Percentiles rank a stretch among this genome's conserved stretches.
Conservation (phyloP, 2,113 vertebrate species). For the Glaucidium brasilianum region DNA sequence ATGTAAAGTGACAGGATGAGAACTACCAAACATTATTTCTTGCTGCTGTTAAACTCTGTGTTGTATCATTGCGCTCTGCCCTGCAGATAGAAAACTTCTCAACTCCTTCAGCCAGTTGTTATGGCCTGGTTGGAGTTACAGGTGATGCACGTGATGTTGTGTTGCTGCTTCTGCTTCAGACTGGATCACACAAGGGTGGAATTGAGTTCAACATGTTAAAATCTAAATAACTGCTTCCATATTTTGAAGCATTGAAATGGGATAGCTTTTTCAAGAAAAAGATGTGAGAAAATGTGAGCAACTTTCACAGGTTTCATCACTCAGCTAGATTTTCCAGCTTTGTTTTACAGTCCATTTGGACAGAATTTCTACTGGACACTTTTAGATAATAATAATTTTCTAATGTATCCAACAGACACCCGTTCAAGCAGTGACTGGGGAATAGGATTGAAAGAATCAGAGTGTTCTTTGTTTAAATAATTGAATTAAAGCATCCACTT, state of each 20-base stretch:
- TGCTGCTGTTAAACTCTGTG: not conserved
- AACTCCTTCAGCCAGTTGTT: not conserved
- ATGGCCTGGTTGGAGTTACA: not conserved
- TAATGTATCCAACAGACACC: not conserved
- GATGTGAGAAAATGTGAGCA: not conserved
- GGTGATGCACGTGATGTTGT: not conserved
- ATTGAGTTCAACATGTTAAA: not conserved
- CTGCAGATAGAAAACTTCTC: fast-evolving
- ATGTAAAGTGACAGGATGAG: not conserved
- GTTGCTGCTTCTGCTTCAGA: not conserved
- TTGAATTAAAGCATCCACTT: not conserved
- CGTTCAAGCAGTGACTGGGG: not conserved
- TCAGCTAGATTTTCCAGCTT: not conserved
- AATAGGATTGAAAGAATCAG: not conserved
- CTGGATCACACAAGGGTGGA: not conserved
- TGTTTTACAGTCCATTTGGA: not conserved
- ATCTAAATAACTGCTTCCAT: not conserved
- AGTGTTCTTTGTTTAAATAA: not conserved
- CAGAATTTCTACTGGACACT: not conserved
- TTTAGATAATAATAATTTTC: not conserved
- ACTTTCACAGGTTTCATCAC: not conserved
- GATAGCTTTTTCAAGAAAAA: not conserved
- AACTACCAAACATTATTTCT: not conserved
- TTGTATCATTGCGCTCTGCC: not conserved
- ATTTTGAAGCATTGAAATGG: not conserved